A percentile compares a stretch with the other conserved stretches of the same genome.
Evolutionary conservation across 2,113 vertebrate species (phyloP).

Genomic region (Tympanuchus pallidicinctus): DNA sequence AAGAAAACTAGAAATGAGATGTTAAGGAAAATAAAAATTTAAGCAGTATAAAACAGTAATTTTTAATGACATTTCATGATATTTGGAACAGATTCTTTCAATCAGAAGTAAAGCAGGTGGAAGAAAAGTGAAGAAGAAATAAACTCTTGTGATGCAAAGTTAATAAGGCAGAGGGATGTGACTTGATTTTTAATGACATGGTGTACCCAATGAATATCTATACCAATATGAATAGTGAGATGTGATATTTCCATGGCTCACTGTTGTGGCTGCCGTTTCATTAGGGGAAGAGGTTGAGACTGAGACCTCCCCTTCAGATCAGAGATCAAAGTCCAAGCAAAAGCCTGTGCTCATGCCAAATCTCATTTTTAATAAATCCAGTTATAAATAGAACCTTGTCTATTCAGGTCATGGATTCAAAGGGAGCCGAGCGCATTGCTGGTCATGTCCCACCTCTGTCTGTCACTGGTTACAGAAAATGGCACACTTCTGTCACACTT

Average conservation of each 20-base stretch:
- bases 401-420: background rate
- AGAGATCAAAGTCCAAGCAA: background rate
- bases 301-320: background rate
- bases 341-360: background rate
- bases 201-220: background rate
- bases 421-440: background rate
- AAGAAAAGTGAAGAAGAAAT: background rate
- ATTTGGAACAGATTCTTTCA: background rate
- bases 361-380: background rate
- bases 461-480: background rate
- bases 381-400: background rate
- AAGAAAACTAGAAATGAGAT: background rate
- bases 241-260: background rate
- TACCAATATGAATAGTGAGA: background rate
- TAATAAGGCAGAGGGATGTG: background rate
- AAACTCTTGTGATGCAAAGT: background rate
- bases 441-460: background rate
- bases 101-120: background rate
- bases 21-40: background rate
- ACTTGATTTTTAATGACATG: background rate
- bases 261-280: rapidly evolving
- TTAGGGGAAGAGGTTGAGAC: rapidly evolving
- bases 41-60: background rate
- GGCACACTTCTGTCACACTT: background rate
- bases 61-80: background rate